These are phyloP conservation scores for Brachypodius melanocephalos DNA, from an alignment of 2,113 vertebrate species.

Conservation along the genomic window DNA sequence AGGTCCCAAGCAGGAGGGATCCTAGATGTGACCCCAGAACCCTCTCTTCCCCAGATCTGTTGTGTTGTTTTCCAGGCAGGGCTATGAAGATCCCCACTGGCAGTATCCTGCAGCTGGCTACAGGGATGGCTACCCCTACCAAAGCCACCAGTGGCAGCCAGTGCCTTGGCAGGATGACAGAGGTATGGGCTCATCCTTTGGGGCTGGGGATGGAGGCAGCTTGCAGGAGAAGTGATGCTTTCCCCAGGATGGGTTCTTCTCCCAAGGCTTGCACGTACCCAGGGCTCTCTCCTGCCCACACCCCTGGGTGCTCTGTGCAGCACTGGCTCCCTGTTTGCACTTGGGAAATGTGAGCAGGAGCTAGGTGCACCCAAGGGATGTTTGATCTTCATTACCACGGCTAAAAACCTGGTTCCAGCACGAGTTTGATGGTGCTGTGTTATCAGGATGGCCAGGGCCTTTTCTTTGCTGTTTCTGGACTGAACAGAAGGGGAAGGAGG, in stretches of 20 bases:
- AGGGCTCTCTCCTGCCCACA: not conserved
- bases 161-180: slow-evolving; percentile 10
- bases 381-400: not conserved
- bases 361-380: not conserved
- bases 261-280: not conserved
- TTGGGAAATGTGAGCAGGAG: not conserved
- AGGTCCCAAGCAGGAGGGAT: not conserved
- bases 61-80: slow-evolving; percentile 46
- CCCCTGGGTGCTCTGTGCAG: not conserved
- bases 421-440: not conserved
- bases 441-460: not conserved
- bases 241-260: not conserved
- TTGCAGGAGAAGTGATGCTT: not conserved
- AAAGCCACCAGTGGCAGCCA: not conserved
- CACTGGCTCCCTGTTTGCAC: not conserved
- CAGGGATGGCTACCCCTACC: slow-evolving; percentile 9
- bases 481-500: not conserved
- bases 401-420: not conserved
- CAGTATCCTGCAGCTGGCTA: not conserved
- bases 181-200: slow-evolving; percentile 40
- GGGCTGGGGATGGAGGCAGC: not conserved
- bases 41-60: not conserved
- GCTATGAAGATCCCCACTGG: slow-evolving; percentile 6
- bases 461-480: not conserved
- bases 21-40: not conserved